Evolutionary conservation across 2,888 invertebrate genomes (phyloP).

Genomic region (Eumacrocentrus americanus): DNA sequence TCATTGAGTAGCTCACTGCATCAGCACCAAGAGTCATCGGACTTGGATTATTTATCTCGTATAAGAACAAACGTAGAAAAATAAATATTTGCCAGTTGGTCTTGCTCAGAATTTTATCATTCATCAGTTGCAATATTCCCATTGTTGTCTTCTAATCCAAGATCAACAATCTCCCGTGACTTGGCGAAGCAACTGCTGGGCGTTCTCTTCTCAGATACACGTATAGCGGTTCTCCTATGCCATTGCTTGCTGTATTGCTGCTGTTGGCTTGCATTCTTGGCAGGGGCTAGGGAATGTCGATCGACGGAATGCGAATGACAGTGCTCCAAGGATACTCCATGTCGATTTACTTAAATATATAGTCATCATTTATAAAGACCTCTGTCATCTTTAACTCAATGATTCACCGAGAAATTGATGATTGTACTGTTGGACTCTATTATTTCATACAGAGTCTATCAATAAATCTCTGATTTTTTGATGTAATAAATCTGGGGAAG

Average conservation of each 20-base stretch:
- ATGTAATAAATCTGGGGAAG: no score
- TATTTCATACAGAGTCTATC: no score
- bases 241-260: conserved; percentile 1
- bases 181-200: no score
- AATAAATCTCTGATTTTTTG: no score
- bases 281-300: conserved; percentile 46
- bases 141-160: conserved; percentile 15
- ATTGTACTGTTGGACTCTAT: no score
- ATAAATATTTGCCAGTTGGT: not conserved
- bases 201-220: conserved; percentile 9
- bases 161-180: conserved; percentile 14
- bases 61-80: not conserved
- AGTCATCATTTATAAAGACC: not conserved
- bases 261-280: conserved; percentile 44
- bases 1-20: not conserved
- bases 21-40: conserved; percentile 23
- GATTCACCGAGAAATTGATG: no score
- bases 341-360: not conserved
- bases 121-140: conserved; percentile 10
- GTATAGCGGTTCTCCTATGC: conserved; percentile 17
- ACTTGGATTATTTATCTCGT: conserved; percentile 9
- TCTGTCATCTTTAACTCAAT: not conserved
- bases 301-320: conserved; percentile 47
- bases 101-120: conserved; percentile 4
- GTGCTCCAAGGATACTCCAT: not conserved